Conservation (phyloP, 2,888 invertebrate genomes). For the Erannis defoliaria region DNA sequence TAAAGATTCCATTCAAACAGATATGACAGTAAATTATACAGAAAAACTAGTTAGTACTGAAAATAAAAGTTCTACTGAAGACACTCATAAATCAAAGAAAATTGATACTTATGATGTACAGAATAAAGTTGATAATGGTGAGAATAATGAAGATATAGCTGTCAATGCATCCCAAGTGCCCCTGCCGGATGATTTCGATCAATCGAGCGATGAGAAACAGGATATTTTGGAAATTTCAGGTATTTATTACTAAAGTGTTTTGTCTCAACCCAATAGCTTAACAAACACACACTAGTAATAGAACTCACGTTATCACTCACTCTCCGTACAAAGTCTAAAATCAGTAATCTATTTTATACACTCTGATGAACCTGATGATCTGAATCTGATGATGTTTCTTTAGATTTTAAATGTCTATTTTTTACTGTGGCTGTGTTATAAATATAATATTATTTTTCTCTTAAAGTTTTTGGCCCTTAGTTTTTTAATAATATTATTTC, state of each 20-base stretch:
- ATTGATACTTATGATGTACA: conserved; percentile 43
- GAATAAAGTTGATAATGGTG: conserved; percentile 42
- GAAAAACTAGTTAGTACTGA: conserved; percentile 2
- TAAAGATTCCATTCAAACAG: not conserved
- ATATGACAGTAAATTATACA: not conserved
- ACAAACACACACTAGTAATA: too few relatives aligned
- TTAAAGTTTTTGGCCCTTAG: too few relatives aligned
- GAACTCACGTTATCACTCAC: too few relatives aligned
- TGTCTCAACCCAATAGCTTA: too few relatives aligned
- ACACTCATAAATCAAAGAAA: not conserved
- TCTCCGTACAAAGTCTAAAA: too few relatives aligned
- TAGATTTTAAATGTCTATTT: too few relatives aligned
- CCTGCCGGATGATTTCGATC: conserved; percentile 57
- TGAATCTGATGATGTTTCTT: too few relatives aligned
- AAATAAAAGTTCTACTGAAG: not conserved
- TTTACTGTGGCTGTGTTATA: too few relatives aligned
- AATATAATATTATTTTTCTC: too few relatives aligned
- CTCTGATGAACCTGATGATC: too few relatives aligned
- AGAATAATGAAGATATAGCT: conserved; percentile 39
- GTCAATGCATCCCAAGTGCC: conserved; percentile 51
- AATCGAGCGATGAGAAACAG: conserved; percentile 54
- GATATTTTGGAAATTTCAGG: conserved; percentile 49
- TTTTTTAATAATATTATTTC: too few relatives aligned
- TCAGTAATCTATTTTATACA: too few relatives aligned
- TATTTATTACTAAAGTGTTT: conserved; percentile 21